phyloP scores from a whole-genome alignment of 2,113 vertebrate species.

The Myxocyprinus asiaticus region DNA sequence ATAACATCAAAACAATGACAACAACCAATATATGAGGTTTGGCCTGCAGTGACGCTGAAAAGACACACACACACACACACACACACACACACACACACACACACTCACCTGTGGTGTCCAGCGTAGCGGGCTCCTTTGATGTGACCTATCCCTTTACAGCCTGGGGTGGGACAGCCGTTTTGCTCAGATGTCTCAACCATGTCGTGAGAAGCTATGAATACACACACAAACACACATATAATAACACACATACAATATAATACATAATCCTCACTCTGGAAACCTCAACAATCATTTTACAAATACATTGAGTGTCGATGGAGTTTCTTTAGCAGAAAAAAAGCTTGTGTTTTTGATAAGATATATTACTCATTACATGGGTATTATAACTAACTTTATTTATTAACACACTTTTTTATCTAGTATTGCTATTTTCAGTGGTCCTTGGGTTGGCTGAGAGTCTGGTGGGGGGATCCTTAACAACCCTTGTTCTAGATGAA shows the following conservation, averaged over 20 bases:
- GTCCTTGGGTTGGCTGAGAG: no score
- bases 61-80: neutral
- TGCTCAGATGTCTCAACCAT: slow-evolving; percentile 80
- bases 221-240: slow-evolving; percentile 4
- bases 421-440: neutral
- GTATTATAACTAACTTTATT: no score
- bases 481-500: no score
- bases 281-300: no score
- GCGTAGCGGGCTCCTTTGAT: slow-evolving; percentile 82
- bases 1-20: no score
- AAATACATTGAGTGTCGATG: no score
- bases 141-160: slow-evolving; percentile 83
- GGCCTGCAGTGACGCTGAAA: no score
- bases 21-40: no score
- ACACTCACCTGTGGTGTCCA: slow-evolving; percentile 79
- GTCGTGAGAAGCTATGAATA: slow-evolving; percentile 74
- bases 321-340: no score
- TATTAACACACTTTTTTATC: no score
- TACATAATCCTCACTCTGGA: neutral
- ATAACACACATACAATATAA: neutral
- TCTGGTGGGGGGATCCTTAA: no score
- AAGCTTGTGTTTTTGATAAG: no score
- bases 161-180: slow-evolving; percentile 79
- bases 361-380: neutral
- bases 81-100: slow-evolving; percentile 57